Evolutionary conservation across 2,113 vertebrate genomes (phyloP).

Genomic region (Ranitomeya variabilis): DNA sequence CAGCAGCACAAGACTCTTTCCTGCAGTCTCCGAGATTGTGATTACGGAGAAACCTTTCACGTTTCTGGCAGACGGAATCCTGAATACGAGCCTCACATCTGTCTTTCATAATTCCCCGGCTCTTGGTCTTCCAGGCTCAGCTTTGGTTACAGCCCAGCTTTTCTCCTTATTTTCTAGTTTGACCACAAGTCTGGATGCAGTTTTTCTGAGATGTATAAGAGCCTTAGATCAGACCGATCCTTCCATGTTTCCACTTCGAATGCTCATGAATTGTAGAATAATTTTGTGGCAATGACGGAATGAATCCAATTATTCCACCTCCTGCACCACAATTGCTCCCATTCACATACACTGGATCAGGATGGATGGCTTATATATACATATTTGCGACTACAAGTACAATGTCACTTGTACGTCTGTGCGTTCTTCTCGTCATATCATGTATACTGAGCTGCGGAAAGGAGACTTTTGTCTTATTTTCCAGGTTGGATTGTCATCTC

Average conservation of each 20-base stretch:
- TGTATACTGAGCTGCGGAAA: not conserved
- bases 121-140: not conserved
- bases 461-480: not conserved
- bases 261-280: not conserved
- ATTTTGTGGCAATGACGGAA: not conserved
- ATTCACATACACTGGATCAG: not conserved
- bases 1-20: not conserved
- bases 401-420: constrained; percentile 11
- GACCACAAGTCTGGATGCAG: not conserved
- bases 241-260: not conserved
- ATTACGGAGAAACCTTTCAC: not conserved
- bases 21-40: not conserved
- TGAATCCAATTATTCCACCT: not conserved
- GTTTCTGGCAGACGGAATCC: not conserved
- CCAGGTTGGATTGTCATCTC: not conserved
- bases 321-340: not conserved
- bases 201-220: not conserved
- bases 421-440: not conserved
- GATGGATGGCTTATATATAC: not conserved
- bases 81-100: not conserved
- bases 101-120: not conserved
- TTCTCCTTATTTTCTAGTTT: not conserved
- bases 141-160: not conserved
- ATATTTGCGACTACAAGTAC: not conserved
- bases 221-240: not conserved